Percentiles rank a stretch among this genome's conserved stretches.
Conservation (phyloP, 2,797 vertebrate genomes). For the Tapirus indicus region DNA sequence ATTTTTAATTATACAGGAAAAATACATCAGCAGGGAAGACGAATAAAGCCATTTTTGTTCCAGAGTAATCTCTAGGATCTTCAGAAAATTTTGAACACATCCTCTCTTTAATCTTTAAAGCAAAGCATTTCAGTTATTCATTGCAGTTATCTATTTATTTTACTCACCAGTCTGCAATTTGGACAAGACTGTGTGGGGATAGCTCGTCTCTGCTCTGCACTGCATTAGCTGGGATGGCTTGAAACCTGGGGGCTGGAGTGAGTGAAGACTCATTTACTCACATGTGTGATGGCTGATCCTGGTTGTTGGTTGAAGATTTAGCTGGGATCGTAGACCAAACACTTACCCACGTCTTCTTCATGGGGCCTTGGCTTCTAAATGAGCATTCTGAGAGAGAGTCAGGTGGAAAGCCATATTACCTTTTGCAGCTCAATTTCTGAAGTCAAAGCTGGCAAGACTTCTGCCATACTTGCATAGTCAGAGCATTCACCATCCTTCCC, state of each 20-base stretch:
- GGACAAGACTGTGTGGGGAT: background rate
- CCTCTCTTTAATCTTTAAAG: conserved; percentile 44
- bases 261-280: background rate
- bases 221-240: background rate
- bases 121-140: background rate
- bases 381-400: background rate
- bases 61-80: background rate
- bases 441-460: background rate
- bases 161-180: background rate
- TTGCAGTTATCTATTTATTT: background rate
- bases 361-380: background rate
- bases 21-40: background rate
- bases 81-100: background rate
- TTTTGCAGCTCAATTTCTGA: background rate
- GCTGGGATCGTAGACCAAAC: background rate
- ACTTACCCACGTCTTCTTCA: background rate
- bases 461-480: background rate
- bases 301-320: background rate
- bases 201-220: background rate
- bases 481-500: background rate
- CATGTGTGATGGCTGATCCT: background rate
- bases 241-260: background rate
- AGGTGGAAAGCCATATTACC: background rate
- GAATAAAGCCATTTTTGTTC: conserved; percentile 15
- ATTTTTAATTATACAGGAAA: conserved; percentile 18